These are phyloP conservation scores for Ichneumoninae sp. DNA, from an alignment of 2,888 invertebrate species.

Conservation along the genomic window DNA sequence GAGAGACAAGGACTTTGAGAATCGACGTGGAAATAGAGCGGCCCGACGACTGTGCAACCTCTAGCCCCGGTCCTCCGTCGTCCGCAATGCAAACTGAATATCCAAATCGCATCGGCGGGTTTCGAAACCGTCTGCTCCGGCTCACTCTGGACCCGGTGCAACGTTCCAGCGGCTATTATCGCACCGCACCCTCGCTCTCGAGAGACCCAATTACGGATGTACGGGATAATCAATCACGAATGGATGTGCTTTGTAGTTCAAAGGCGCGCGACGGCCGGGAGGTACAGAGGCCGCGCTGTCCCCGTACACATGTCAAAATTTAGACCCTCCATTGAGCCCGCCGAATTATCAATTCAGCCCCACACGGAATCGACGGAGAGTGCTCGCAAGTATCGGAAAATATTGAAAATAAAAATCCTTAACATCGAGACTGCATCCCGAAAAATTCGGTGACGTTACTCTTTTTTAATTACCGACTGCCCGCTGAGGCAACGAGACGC, in stretches of 20 bases:
- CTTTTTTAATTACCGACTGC: too few species aligned
- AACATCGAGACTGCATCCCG: too few species aligned
- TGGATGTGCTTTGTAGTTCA: constrained; percentile 55
- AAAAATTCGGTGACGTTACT: too few species aligned
- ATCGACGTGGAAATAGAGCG: constrained; percentile 45
- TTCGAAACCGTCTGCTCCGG: constrained; percentile 31
- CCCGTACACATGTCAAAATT: constrained; percentile 5
- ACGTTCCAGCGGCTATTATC: constrained; percentile 45
- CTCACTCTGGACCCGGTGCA: constrained; percentile 4
- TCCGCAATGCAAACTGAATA: constrained; percentile 35
- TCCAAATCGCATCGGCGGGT: constrained; percentile 50
- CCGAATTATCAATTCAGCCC: neutral
- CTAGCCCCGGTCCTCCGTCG: constrained; percentile 12
- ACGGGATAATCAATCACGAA: constrained; percentile 54
- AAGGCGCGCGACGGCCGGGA: constrained; percentile 26
- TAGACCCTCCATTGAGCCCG: neutral
- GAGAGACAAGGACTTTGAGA: constrained; percentile 23
- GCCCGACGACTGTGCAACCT: constrained; percentile 9
- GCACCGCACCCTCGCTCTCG: constrained; percentile 34
- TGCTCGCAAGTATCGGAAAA: too few species aligned
- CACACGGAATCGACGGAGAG: neutral
- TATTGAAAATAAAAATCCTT: too few species aligned
- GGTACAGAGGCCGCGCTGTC: neutral
- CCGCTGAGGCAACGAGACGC: too few species aligned
- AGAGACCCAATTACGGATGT: constrained; percentile 55